phyloP scores from a whole-genome alignment of 2,113 vertebrate species.

The Mystacornis crossleyi region DNA sequence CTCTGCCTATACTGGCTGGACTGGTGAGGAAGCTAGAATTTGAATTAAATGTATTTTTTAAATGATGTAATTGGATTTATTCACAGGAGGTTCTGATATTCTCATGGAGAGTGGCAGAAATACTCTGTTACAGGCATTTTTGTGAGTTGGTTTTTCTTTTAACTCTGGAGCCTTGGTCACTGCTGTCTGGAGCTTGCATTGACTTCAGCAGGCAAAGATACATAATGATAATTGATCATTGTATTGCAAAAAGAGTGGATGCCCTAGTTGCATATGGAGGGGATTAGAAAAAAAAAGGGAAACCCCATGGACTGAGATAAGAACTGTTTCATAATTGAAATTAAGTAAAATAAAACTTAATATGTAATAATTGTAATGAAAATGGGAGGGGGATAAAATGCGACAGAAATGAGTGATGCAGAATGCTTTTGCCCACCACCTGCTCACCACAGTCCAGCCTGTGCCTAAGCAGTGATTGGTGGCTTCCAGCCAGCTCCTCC shows the following conservation, averaged over 20 bases:
- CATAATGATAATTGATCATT: background rate
- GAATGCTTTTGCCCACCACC: background rate
- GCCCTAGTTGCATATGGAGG: background rate
- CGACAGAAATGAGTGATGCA: background rate
- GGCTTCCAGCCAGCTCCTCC: background rate
- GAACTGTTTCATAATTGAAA: background rate
- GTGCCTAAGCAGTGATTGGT: background rate
- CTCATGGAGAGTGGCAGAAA: background rate
- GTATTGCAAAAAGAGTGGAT: background rate
- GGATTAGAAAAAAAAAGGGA: background rate
- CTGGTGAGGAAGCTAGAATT: conserved; percentile 76
- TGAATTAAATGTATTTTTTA: background rate
- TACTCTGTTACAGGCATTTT: background rate
- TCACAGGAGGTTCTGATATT: background rate
- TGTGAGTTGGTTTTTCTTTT: background rate
- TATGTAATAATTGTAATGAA: background rate
- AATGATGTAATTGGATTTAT: background rate
- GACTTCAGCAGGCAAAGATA: background rate
- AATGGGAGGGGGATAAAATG: background rate
- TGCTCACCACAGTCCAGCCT: background rate
- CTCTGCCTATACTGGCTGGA: conserved; percentile 95
- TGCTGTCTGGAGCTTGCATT: background rate
- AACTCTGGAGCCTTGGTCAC: background rate
- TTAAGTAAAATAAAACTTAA: background rate
- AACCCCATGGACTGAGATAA: background rate